Evolutionary conservation across 2,113 vertebrate species (phyloP), one percentile per base, ranked within the genome.

Genomic region (Vanacampus margaritifer): DNA sequence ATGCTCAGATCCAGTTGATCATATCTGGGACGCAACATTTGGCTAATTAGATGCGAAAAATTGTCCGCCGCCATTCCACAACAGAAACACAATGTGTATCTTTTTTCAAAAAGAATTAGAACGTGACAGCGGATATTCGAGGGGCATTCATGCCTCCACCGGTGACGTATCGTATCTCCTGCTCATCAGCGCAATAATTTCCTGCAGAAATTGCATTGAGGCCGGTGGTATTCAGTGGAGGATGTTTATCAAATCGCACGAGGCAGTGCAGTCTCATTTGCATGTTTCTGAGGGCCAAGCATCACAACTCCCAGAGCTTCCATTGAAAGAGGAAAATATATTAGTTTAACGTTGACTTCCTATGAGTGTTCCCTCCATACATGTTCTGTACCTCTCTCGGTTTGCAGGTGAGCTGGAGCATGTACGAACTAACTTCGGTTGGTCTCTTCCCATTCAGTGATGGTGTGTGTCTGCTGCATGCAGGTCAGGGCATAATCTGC

Each of bases 11-110:
- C 77, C 75, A 72, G 59, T 72, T 36, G 78, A 87, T 87, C 64
- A 74, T 83, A 89, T 91, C 83, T 90, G 78, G 84, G 87, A 84
- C 80, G 85, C 80, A 76, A 84, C 87, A 89, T 86, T 89, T 83
- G 70, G 82, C 87, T 85, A 88, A 90, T 90, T 85, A 87, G 82
- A 78, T 72, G 75, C 70, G 67, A n/a, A 73, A 83, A 84, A 80
- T 54, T 26, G 60, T 68, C 79, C 79, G 64, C 54, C 9, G 13
- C 71, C 72, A 76, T 82, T 86, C 68, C 73, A 77, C 76, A 75
- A 86, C 66, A 74, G 69, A 76, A 79, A 54, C 60, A 71, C 76
- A 77, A 71, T 72, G 75, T 74, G 71, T 62, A 51, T 63, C 78
- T 79, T 79, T 86, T 85, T 87, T 72, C 4, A 16, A 80, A 84